Conservation (phyloP, 2,113 vertebrate genomes). For the Nannobrachium achirus region DNA sequence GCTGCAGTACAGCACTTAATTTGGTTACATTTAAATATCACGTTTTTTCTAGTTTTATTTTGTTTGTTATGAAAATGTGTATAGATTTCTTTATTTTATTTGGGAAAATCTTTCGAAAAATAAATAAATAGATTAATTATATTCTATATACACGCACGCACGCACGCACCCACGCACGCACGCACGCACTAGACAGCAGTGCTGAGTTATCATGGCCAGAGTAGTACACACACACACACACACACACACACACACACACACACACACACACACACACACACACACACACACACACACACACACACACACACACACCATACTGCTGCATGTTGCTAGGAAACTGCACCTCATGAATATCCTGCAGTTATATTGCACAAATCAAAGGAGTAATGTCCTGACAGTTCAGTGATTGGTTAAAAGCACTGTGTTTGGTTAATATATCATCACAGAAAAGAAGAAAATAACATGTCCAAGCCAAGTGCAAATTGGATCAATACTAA, state of each 20-base stretch:
- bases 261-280: not conserved
- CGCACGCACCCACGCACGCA: not conserved
- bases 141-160: not conserved
- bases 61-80: too few species aligned
- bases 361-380: slow-evolving; percentile 54
- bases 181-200: slow-evolving; percentile 3
- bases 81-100: too few species aligned
- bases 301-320: not conserved
- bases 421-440: slow-evolving; percentile 4
- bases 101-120: too few species aligned
- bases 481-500: slow-evolving; percentile 9
- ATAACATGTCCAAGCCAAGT: not conserved
- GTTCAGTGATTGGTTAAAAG: slow-evolving; percentile 39
- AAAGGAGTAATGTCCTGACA: slow-evolving; percentile 49
- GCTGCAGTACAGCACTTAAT: too few species aligned
- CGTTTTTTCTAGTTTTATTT: too few species aligned
- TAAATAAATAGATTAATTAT: too few species aligned
- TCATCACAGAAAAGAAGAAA: slow-evolving; percentile 4
- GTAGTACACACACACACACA: slow-evolving; percentile 30
- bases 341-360: slow-evolving; percentile 62
- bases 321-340: slow-evolving; percentile 76
- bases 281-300: not conserved
- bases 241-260: too few species aligned
- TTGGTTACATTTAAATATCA: too few species aligned
- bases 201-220: slow-evolving; percentile 40